Conservation (phyloP, 2,113 vertebrate species). For the Myotis lucifugus region DNA sequence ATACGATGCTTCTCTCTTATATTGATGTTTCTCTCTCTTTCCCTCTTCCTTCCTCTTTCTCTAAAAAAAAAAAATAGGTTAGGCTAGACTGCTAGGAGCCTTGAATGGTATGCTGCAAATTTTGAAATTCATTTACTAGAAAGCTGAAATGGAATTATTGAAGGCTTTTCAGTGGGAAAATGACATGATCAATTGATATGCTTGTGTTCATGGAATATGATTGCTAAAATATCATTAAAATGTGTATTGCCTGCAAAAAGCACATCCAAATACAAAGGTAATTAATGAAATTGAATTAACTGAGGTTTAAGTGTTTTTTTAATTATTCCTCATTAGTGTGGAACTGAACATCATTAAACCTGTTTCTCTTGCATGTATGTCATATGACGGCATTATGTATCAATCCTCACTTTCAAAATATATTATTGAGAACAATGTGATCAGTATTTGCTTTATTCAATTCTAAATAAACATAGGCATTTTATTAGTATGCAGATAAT, state of each 20-base stretch:
- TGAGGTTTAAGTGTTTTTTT: background rate
- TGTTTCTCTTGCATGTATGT: background rate
- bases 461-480: background rate
- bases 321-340: background rate
- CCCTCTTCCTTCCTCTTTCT: background rate
- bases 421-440: background rate
- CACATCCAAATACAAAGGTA: background rate
- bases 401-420: background rate
- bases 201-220: background rate
- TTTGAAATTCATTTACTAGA: background rate
- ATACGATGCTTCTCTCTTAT: background rate
- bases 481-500: background rate
- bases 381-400: background rate
- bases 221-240: constrained; percentile 14
- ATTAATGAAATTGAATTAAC: constrained; percentile 24
- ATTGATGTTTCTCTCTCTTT: background rate
- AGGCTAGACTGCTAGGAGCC: background rate
- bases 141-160: constrained; percentile 1
- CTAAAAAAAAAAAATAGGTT: background rate
- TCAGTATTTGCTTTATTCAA: background rate
- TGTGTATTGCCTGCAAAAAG: background rate
- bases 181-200: background rate
- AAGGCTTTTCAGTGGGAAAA: background rate
- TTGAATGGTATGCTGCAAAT: background rate
- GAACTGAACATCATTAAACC: background rate